Conservation (phyloP, 2,113 vertebrate species). For the Ictalurus punctatus region DNA sequence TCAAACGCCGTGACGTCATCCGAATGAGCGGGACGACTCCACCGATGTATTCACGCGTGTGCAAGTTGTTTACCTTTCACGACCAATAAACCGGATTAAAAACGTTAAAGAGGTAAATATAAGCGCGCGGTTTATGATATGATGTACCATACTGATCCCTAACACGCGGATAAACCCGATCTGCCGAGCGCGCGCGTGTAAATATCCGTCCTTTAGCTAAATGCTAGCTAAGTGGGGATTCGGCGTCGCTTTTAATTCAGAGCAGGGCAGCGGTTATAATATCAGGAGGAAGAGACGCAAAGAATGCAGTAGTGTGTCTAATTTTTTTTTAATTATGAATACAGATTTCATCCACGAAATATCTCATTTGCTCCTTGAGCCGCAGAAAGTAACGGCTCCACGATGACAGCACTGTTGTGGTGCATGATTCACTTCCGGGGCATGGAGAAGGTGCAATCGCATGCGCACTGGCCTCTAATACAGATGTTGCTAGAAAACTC, state of each 20-base stretch:
- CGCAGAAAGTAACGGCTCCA: rapidly evolving
- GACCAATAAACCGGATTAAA: not conserved
- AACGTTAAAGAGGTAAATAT: not conserved
- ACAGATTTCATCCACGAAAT: not conserved
- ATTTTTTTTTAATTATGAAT: not conserved
- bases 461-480: not conserved
- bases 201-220: not conserved
- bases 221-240: not conserved
- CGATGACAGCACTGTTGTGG: not conserved
- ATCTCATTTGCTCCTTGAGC: not conserved
- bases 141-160: too few species aligned
- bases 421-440: not conserved
- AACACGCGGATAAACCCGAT: not conserved
- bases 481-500: not conserved
- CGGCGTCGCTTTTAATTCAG: not conserved
- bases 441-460: not conserved
- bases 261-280: not conserved
- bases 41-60: not conserved
- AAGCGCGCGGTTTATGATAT: not conserved
- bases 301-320: not conserved
- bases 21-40: conserved; percentile 64
- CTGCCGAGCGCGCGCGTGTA: not conserved
- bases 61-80: not conserved
- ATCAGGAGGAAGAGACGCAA: not conserved
- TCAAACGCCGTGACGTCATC: conserved; percentile 57